Evolutionary conservation across 2,888 invertebrate species (phyloP), one percentile per base, ranked within the genome.

Genomic region (Kryphioiulus occultus): DNA sequence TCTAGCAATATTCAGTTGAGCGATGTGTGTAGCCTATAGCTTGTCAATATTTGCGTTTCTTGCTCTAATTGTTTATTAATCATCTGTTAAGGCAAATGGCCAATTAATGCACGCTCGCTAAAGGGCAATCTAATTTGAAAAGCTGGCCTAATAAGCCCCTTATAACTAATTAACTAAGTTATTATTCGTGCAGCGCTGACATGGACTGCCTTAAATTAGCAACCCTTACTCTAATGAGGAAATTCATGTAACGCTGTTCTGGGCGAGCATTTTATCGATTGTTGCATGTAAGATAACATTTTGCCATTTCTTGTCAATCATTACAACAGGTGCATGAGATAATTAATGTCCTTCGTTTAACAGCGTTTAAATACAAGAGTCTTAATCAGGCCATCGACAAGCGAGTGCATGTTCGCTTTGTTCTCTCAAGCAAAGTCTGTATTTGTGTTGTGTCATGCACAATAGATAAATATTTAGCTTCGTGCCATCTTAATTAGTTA

Each of bases 391-490:
- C 68, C 68, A 68, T 68, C 68, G 68, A 26, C 68, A 68, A n/a
- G 0, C 53, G 53, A 53, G 68, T 68, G 68, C 22, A 7, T 26
- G 26, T 26, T 26, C 4, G 3, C 26, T 22, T 26, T 68, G 68
- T 26, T 7, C 2, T 68, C 68, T 22, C 26, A 26, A 26, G 10
- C 22, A 9, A 68, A 26, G 26, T 26, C 68, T 26, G 68, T 68
- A 68, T 68, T 68, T 68, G 68, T 26, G 68, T 68, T 68, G 68
- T 68, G 68, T 68, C 68, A 68, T 68, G 68, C 68, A 68, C 68
- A 68, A 68, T 68, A 68, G 68, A 68, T 26, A 68, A 68, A 68
- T 68, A 68, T 68, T 68, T 68, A n/a, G 26, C 68, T 68, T 68
- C 68, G 22, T 26, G 26, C 68, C 68, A 68, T 26, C 26, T 68